Percentiles rank a stretch among this genome's conserved stretches.
phyloP scores from a whole-genome alignment of 2,888 invertebrate genomes.

The Malthinus flaveolus region DNA sequence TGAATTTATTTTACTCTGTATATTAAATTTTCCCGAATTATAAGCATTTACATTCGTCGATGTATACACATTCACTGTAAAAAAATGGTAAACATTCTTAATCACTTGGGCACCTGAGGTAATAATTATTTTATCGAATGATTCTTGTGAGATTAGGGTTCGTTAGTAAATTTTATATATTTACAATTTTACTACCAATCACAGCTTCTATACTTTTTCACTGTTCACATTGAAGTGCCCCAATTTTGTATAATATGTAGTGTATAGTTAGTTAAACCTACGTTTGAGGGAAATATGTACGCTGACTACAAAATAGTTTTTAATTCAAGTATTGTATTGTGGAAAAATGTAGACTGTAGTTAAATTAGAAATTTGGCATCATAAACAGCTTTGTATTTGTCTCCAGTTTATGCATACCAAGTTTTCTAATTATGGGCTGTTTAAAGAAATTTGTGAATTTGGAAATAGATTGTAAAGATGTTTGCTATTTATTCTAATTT shows the following conservation, averaged over 20 bases:
- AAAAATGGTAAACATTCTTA: conserved; percentile 17
- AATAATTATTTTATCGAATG: conserved; percentile 4
- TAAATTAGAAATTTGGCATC: conserved; percentile 14
- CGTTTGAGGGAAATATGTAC: conserved; percentile 34
- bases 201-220: conserved; percentile 32
- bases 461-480: conserved; percentile 8
- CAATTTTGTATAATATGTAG: conserved; percentile 37
- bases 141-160: conserved; percentile 10
- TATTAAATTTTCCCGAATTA: no score
- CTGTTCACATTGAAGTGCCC: conserved; percentile 42
- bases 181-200: conserved; percentile 21
- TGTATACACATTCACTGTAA: no score
- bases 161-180: conserved; percentile 21
- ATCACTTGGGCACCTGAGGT: conserved; percentile 18
- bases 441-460: conserved; percentile 14
- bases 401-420: conserved; percentile 3
- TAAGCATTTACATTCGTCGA: no score
- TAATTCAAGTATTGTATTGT: conserved; percentile 22
- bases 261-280: conserved; percentile 23
- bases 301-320: conserved; percentile 31
- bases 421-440: conserved; percentile 13
- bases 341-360: conserved; percentile 16
- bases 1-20: no score
- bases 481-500: conserved; percentile 8
- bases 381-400: not conserved